Evolutionary conservation across 1,140 invertebrate species (phyloP), one percentile per base, ranked within the genome.

Genomic region (Caenorhabditis remanei): DNA sequence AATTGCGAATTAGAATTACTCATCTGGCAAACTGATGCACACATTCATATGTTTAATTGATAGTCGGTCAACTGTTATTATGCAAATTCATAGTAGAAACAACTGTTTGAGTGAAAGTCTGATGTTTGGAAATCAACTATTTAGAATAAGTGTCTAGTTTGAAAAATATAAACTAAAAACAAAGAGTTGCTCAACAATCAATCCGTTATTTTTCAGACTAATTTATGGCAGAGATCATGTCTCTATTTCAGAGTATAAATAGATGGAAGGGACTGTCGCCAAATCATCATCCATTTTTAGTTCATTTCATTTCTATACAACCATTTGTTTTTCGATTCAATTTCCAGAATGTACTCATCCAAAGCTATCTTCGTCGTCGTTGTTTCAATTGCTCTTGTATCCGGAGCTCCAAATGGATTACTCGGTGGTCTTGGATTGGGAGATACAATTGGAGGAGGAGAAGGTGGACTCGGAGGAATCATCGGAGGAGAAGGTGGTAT

Each of bases 301-400:
- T 16, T 53, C 4, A 13, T 53, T 53, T 53, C 50, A 32, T 32
- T 13, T 13, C 50, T 16, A 53, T 53, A 13, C 16, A 9, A 53
- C 0, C 16, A 13, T 53, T 53, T 53, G 1, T 16, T 16, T n/a
- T 53, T 16, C 50, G 9, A 53, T 53, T 53, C 50, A 53, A 53
- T 58, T 63, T 32, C 32, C 58, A 63, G 58, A 63, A 63, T 63
- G 58, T 63, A 32, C 58, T 40, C 58, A 19, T 58, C 55, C 13
- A 58, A 58, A 58, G 8, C n/a, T 19, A 21, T 32, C 13, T 63
- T 63, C 24, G 58, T 21, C 32, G 21, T 63, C 9, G 24, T 63
- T 9, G 61, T 24, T 63, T 63, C 61, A 4, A 63, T 63, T 63
- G 61, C 24, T 63, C 11, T 63, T 1, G 61, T 21, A 8, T 63